Evolutionary conservation across 2,888 invertebrate genomes (phyloP).

Genomic region (Xiphydria camelus): DNA sequence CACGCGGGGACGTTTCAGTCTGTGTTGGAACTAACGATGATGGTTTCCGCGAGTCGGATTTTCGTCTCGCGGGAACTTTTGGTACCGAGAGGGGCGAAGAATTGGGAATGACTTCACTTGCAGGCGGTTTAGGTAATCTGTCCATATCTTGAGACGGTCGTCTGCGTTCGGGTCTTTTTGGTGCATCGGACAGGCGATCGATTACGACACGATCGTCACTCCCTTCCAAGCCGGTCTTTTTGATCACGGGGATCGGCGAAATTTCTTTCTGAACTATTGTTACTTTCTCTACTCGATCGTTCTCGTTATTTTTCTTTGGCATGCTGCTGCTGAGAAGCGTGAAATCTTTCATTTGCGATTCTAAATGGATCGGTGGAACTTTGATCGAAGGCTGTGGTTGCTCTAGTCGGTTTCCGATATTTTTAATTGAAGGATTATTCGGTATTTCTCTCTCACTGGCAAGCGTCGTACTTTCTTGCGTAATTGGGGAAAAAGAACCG

Average conservation of each 20-base stretch:
- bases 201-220: too few relatives aligned
- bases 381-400: too few relatives aligned
- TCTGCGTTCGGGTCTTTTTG: slow-evolving; percentile 39
- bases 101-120: slow-evolving; percentile 11
- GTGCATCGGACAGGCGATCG: too few relatives aligned
- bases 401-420: too few relatives aligned
- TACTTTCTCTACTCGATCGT: slow-evolving; percentile 23
- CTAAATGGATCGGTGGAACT: too few relatives aligned
- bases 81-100: slow-evolving; percentile 11
- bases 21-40: background rate
- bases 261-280: slow-evolving; percentile 33
- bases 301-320: too few relatives aligned
- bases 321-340: too few relatives aligned
- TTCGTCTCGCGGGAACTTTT: slow-evolving; percentile 30
- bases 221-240: background rate
- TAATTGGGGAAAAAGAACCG: too few relatives aligned
- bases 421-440: too few relatives aligned
- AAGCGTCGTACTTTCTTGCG: too few relatives aligned
- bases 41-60: slow-evolving; percentile 17
- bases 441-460: too few relatives aligned
- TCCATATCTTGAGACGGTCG: slow-evolving; percentile 22
- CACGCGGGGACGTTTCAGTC: background rate
- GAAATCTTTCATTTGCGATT: too few relatives aligned
- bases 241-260: slow-evolving; percentile 3
- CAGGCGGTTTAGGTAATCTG: slow-evolving; percentile 9